Base-by-base conservation (phyloP, 2,888 invertebrate genomes). In the Sarcophaga variegata region DNA sequence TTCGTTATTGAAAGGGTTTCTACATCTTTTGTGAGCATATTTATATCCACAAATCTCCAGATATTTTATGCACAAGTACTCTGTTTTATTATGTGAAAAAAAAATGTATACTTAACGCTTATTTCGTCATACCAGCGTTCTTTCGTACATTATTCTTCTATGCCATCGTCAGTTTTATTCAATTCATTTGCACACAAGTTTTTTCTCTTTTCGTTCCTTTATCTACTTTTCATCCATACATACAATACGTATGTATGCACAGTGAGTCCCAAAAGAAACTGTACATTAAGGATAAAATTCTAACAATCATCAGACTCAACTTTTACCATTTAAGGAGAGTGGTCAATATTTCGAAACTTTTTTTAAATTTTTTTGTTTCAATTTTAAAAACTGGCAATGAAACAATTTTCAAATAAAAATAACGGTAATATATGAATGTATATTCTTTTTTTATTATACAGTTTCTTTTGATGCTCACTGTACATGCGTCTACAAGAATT, bases 1-100 rank as follows among this genome's bases (percentile, higher is more conserved):
- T 80, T 76, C n/a, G n/a, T 17, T 67, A 76, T 72, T 85, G 76
- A 85, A 85, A 85, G 84, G 84, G 76, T 85, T 85, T 80, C 49
- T 47, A 66, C 45, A 45, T 76, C 37, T 69, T 79, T 79, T 79
- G 74, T 79, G 22, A 72, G 76, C 71, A 70, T 67, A 45, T 45
- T 67, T 67, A 20, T 47, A 67, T 67, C 8, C 67, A 67, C 37
- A 67, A 67, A 67, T 67, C 67, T 67, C 20, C 37, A 67, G 67
- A 67, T 67, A 81, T 85, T 81, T 80, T 72, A 81, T 76, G 80
- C 75, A 80, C 25, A 67, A 81, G 67, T 81, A 81, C 54, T 77
- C 71, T 11, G 49, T 81, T 81, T 80, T 81, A 72, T 76, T 80
- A 76, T 85, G 72, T 81, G 63, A 85, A 71, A 59, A 83, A 20